Evolutionary conservation across 1,140 invertebrate species (phyloP), one percentile per base, ranked within the genome.

Genomic region (Solenopsis invicta): DNA sequence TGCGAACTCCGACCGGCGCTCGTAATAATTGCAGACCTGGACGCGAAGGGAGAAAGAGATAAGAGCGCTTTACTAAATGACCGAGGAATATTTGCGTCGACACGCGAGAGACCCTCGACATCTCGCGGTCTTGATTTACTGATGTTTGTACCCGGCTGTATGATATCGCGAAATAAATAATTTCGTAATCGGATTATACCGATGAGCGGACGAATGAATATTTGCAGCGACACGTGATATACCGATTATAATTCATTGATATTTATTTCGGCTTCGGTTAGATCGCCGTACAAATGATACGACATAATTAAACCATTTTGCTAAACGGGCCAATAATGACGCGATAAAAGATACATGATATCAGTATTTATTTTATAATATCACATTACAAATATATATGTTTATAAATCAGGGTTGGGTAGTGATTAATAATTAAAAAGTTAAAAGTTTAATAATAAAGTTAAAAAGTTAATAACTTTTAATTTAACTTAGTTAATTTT

Each of bases 21-120:
- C 64, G 85, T 82, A 71, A 80, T 87, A 89, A 91, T 87, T 89
- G 87, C 85, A 37, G 54, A 54, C 84, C 87, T 59, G 86, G 66
- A 69, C 76, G 66, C 77, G 67, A 56, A n/a, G 61, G 52, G 77
- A 85, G 85, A 75, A 59, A 52, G 61, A 66, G 50, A 71, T 81
- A 81, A 81, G 78, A 45, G 48, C 78, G 64, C 56, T 81, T 81
- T 41, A 9, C 78, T 71, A 71, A 81, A 81, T 29, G 64, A 29
- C 13, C 77, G 62, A 45, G 78, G 64, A 81, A 81, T 41, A 71
- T 56, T 71, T 64, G 78, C 21, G 37, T 10, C 21, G 64, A 41
- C 34, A n/a, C 66, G 66, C 8, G 66, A 69, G 41, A 69, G n/a
- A 5, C 41, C 8, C 16, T 41, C n/a, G 41, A 69, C 41, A 48